Conservation (phyloP, 1,140 invertebrate genomes). For the Neodiprion virginianus region DNA sequence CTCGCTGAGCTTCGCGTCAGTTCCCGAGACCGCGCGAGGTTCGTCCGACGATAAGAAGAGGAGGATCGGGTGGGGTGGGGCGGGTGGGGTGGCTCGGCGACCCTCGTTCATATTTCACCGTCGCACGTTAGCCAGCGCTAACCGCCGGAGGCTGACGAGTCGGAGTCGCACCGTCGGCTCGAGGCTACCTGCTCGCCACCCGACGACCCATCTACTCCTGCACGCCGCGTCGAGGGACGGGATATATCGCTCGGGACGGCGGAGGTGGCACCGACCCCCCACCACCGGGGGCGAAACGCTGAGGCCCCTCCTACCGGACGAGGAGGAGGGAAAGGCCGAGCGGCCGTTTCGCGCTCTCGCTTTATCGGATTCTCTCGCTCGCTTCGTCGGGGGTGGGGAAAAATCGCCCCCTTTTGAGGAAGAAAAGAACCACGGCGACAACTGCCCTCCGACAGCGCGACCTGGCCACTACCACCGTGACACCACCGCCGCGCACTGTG, state of each 20-base stretch:
- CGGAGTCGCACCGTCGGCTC: conserved; percentile 28
- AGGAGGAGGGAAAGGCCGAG: neutral
- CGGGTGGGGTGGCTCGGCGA: conserved; percentile 28
- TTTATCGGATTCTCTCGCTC: conserved; percentile 17
- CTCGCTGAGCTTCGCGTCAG: neutral
- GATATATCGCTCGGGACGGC: conserved; percentile 19
- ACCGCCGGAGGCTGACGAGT: conserved; percentile 31
- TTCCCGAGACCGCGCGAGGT: too few relatives aligned
- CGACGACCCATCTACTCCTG: neutral
- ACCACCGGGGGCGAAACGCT: conserved; percentile 34
- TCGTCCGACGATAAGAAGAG: too few relatives aligned
- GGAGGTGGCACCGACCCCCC: conserved; percentile 48
- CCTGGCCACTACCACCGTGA: conserved; percentile 10
- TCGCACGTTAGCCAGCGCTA: conserved; percentile 53
- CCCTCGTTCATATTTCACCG: conserved; percentile 55
- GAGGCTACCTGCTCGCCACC: conserved; percentile 5
- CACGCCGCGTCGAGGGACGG: conserved; percentile 16
- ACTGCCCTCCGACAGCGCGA: conserved; percentile 31
- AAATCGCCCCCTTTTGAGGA: conserved; percentile 62
- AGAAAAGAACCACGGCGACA: conserved; percentile 56
- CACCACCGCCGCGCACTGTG: conserved; percentile 19
- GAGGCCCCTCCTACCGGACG: conserved; percentile 31
- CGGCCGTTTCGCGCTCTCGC: conserved; percentile 54
- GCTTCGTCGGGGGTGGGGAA: conserved; percentile 51
- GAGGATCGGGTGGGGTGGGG: neutral